Conservation (phyloP, 2,888 invertebrate species). For the Yponomeuta malinellus region DNA sequence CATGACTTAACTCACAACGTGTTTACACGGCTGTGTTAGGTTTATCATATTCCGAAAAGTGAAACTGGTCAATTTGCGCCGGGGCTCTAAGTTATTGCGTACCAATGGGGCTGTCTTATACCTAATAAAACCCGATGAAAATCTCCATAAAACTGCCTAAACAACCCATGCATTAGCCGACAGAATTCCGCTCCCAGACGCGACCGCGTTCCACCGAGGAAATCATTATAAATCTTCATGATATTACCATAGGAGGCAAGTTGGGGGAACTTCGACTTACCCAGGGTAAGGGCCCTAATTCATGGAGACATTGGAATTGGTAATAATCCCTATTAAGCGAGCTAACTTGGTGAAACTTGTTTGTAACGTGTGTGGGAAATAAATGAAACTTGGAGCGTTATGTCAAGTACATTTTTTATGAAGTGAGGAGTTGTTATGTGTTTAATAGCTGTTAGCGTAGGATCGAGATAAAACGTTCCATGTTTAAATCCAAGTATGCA, state of each 20-base stretch:
- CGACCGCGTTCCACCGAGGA: slow-evolving; percentile 49
- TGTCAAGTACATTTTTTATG: too few relatives aligned
- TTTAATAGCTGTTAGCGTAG: too few relatives aligned
- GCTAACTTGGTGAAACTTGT: not conserved
- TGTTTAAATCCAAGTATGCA: too few relatives aligned
- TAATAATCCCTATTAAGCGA: slow-evolving; percentile 27
- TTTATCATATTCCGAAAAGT: not conserved
- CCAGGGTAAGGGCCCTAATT: slow-evolving; percentile 67
- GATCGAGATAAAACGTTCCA: too few relatives aligned
- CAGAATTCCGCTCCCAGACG: slow-evolving; percentile 44
- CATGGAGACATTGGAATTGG: slow-evolving; percentile 34
- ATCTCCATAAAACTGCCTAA: slow-evolving; percentile 6
- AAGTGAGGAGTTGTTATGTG: too few relatives aligned
- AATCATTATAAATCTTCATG: slow-evolving; percentile 74
- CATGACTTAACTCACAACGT: too few relatives aligned
- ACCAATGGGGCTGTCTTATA: not conserved
- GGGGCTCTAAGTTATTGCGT: not conserved
- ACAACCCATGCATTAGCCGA: slow-evolving; percentile 5
- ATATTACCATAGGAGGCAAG: slow-evolving; percentile 68
- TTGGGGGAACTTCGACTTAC: slow-evolving; percentile 66
- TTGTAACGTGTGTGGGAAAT: not conserved
- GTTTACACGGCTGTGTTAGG: too few relatives aligned
- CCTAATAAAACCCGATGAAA: slow-evolving; percentile 13
- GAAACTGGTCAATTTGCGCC: not conserved
- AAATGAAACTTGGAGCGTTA: not conserved